These are phyloP conservation scores for Poeciliopsis turneri DNA, from an alignment of 2,797 vertebrate species.

Conservation along the genomic window DNA sequence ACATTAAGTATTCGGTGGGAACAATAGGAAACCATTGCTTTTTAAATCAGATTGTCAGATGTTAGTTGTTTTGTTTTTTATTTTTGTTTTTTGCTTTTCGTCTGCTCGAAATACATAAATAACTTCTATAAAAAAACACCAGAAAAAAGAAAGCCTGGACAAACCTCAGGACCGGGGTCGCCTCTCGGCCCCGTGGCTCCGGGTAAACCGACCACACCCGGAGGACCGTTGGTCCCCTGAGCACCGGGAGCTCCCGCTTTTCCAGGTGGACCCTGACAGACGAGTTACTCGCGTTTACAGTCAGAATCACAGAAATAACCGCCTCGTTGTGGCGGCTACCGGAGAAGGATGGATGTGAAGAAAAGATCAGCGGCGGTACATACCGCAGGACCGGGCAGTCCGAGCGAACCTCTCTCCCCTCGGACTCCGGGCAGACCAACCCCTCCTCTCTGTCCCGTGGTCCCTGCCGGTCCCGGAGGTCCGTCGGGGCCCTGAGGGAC, in stretches of 20 bases:
- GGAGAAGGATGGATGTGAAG: background rate
- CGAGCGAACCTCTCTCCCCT: slow-evolving; percentile 92
- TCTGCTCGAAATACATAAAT: no score
- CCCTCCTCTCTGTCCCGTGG: slow-evolving; percentile 88
- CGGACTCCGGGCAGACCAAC: slow-evolving; percentile 90
- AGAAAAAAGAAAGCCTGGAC: slow-evolving; percentile 28
- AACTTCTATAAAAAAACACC: background rate
- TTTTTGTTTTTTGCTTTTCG: no score
- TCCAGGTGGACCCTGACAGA: slow-evolving; percentile 89
- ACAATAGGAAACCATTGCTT: no score
- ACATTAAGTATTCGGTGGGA: no score
- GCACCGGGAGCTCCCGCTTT: slow-evolving; percentile 88
- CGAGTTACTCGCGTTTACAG: slow-evolving; percentile 1
- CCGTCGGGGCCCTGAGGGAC: slow-evolving; percentile 88
- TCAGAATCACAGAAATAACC: background rate
- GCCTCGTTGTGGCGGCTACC: background rate
- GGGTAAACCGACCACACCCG: slow-evolving; percentile 87
- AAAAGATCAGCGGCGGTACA: slow-evolving; percentile 52
- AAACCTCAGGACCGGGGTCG: slow-evolving; percentile 91
- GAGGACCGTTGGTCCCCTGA: slow-evolving; percentile 87
- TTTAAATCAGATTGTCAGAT: no score
- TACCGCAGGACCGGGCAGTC: slow-evolving; percentile 91
- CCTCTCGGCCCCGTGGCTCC: slow-evolving; percentile 90
- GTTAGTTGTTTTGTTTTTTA: no score
- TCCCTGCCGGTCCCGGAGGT: slow-evolving; percentile 76